Base-by-base conservation (phyloP, 2,113 vertebrate species). In the Gallinago paraguaiae region DNA sequence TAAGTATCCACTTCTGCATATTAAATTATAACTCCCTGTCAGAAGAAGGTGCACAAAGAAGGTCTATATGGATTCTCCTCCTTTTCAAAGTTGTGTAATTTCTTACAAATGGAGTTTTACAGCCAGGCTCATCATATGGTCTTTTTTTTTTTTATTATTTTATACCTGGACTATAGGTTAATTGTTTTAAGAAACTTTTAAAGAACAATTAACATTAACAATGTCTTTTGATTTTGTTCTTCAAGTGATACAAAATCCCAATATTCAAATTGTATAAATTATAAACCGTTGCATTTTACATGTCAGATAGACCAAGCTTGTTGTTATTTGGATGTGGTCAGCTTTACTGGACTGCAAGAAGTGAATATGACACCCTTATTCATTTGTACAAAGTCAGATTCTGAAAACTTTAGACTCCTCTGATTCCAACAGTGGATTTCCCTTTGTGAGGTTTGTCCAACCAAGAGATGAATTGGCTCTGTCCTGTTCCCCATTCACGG, bases 61-160 rank as follows among this genome's bases (percentile, higher is more conserved):
- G 41, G 10, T 35, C 64, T 75, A 48, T 63, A 28, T 20, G 18
- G 30, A 28, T 77, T 25, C 13, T 72, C 25, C 57, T 91, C 48
- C 67, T 76, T 85, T 93, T 43, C 43, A 48, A 78, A 65, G 19
- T 4, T 72, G 5, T 74, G 43, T 39, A 22, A n/a, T 77, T 88
- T 92, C 48, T 68, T 93, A 51, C 3, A 51, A 67, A 59, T 28
- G 11, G 77, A 59, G 25, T 78, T 92, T 71, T 70, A 70, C 22
- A 77, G 31, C 25, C 63, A 88, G 18, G 20, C 24, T 31, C 33
- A 39, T 0, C 0, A 51, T 51, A 51, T 2, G 6, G 4, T 27
- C 11, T 68, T 89, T 56, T 48, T 10, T 2, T 22, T 43, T 43
- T 3, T 43, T 16, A 15, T 43, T 43, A 13, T n/a, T 80, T 92